Evolutionary conservation across 2,113 vertebrate species (phyloP).

Genomic region (Oncorhynchus tshawytscha): DNA sequence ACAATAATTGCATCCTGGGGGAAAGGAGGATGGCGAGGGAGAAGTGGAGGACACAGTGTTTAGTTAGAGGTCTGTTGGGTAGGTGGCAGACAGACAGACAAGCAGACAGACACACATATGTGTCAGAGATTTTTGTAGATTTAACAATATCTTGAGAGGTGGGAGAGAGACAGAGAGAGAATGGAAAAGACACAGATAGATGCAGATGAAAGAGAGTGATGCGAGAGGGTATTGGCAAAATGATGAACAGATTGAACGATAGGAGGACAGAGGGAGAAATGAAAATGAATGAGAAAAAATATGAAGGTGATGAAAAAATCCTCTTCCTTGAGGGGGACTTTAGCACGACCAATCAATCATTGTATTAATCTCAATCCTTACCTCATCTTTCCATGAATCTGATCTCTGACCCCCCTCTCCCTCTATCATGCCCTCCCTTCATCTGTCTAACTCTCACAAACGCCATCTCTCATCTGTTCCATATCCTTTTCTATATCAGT

Average conservation of each 20-base stretch:
- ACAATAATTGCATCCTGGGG: conserved; percentile 78
- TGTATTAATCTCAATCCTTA: conserved; percentile 62
- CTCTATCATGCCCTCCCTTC: not conserved
- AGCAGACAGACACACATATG: not conserved
- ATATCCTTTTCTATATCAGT: conserved; percentile 13
- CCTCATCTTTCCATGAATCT: conserved; percentile 37
- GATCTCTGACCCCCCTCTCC: conserved; percentile 32
- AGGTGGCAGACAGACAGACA: not conserved
- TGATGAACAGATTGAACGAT: conserved; percentile 42
- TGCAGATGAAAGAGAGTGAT: not conserved
- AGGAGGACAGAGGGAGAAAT: conserved; percentile 34
- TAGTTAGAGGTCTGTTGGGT: conserved; percentile 18
- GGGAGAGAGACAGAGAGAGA: too few species aligned
- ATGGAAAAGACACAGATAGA: not conserved
- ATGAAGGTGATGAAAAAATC: conserved; percentile 63
- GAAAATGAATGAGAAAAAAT: conserved; percentile 41
- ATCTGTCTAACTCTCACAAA: conserved; percentile 8
- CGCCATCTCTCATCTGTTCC: not conserved
- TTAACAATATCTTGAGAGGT: too few species aligned
- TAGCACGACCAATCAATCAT: conserved; percentile 58
- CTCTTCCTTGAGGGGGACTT: conserved; percentile 43
- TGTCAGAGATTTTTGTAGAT: not conserved
- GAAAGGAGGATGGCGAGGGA: conserved; percentile 59
- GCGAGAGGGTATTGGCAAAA: conserved; percentile 21
- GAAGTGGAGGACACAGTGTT: conserved; percentile 24